A percentile compares a stretch with the other conserved stretches of the same genome.
These are phyloP conservation scores for Deroplatys truncata DNA, from an alignment of 2,888 invertebrate species.

Conservation along the genomic window DNA sequence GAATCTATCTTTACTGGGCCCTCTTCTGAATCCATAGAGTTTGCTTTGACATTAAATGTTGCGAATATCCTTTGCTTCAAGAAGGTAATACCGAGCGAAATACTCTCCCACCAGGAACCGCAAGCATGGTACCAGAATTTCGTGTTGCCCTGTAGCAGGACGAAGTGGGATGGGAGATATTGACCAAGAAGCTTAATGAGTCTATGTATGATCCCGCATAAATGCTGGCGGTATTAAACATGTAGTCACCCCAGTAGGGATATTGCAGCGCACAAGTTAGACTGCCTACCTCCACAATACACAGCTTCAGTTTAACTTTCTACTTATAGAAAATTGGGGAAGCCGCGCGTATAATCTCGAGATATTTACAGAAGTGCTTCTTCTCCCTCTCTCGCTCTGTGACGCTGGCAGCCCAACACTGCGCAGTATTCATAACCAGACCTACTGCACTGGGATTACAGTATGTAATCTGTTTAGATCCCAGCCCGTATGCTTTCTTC, in stretches of 20 bases:
- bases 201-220: conserved; percentile 16
- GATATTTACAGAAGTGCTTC: conserved; percentile 8
- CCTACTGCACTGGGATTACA: not conserved
- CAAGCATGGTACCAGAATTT: not conserved
- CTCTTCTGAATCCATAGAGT: too few relatives aligned
- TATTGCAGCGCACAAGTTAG: conserved; percentile 1
- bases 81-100: too few relatives aligned
- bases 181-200: conserved; percentile 18
- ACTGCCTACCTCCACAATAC: not conserved
- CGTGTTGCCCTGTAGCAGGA: not conserved
- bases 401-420: not conserved
- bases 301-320: conserved; percentile 9
- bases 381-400: not conserved
- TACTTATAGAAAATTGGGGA: conserved; percentile 16
- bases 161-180: not conserved
- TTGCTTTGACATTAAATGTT: too few relatives aligned
- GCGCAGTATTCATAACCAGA: conserved; percentile 3
- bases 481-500: not conserved
- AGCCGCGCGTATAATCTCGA: conserved; percentile 13
- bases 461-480: conserved; percentile 14
- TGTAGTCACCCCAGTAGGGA: not conserved
- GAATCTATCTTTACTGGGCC: too few relatives aligned
- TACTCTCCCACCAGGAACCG: not conserved
- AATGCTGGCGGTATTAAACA: conserved; percentile 15
- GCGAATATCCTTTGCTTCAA: too few relatives aligned